These are phyloP conservation scores for Noturus placidus DNA, from an alignment of 2,113 vertebrate genomes.

Conservation along the genomic window DNA sequence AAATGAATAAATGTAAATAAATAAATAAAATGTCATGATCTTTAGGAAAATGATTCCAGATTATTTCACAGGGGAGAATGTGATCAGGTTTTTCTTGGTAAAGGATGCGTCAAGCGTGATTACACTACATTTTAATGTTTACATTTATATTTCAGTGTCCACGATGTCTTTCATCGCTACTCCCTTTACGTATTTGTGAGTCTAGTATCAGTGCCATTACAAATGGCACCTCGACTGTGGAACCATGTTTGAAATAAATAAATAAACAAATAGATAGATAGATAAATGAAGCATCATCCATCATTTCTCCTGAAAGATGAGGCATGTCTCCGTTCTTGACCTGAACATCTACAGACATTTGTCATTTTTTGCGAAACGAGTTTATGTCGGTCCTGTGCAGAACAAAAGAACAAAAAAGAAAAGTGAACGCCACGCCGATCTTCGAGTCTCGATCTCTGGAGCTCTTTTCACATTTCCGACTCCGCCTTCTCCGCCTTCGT, in stretches of 20 bases:
- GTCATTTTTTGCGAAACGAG: not conserved
- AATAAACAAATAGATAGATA: not conserved
- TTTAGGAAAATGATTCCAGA: too few species aligned
- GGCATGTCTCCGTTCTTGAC: not conserved
- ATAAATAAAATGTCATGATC: too few species aligned
- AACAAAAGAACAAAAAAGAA: not conserved
- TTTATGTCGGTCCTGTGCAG: not conserved
- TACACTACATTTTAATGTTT: too few species aligned
- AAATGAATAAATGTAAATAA: too few species aligned
- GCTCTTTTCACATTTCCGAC: slow-evolving; percentile 15
- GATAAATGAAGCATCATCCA: not conserved
- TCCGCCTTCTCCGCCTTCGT: not conserved
- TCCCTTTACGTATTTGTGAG: not conserved
- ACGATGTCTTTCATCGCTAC: too few species aligned
- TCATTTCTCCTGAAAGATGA: not conserved
- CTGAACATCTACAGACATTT: not conserved
- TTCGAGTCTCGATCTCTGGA: not conserved
- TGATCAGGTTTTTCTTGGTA: too few species aligned
- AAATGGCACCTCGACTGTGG: not conserved
- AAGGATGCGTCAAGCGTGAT: too few species aligned
- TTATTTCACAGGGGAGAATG: too few species aligned
- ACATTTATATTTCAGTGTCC: too few species aligned
- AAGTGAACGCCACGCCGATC: not conserved
- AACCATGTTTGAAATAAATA: not conserved
- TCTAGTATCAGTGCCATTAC: not conserved